These are phyloP conservation scores for Sigmodon hispidus DNA, from an alignment of 2,113 vertebrate species.

Conservation along the genomic window DNA sequence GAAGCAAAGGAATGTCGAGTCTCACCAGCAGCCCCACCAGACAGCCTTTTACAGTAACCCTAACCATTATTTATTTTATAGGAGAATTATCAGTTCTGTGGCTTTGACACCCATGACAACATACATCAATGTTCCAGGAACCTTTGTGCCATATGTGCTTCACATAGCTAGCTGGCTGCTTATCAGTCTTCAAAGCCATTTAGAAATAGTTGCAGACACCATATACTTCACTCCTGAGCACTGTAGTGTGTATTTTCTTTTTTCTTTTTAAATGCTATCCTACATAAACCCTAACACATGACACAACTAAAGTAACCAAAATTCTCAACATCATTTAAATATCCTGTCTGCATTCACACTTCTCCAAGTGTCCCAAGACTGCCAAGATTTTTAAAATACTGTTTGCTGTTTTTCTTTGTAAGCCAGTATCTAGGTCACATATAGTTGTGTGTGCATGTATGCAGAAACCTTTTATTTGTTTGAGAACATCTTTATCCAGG, in stretches of 20 bases:
- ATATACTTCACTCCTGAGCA: background rate
- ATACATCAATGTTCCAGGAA: background rate
- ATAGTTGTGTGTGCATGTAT: too few species aligned
- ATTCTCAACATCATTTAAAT: background rate
- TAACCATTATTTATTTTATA: background rate
- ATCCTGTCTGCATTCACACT: background rate
- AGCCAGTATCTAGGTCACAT: background rate
- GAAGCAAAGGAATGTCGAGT: background rate
- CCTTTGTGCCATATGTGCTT: background rate
- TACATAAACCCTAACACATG: background rate
- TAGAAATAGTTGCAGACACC: background rate
- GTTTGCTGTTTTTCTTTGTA: background rate
- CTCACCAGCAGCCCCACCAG: background rate
- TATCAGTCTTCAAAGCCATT: background rate
- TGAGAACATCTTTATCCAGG: background rate
- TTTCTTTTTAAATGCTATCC: background rate
- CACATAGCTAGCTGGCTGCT: background rate
- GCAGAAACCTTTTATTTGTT: background rate
- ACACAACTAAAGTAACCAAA: background rate
- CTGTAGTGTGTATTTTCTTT: background rate
- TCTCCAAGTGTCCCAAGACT: background rate
- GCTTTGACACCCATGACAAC: background rate
- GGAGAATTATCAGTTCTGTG: background rate
- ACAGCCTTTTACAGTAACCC: background rate
- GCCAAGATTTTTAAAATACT: background rate